Evolutionary conservation across 1,140 invertebrate species (phyloP).

Genomic region (Drosophila rufa): DNA sequence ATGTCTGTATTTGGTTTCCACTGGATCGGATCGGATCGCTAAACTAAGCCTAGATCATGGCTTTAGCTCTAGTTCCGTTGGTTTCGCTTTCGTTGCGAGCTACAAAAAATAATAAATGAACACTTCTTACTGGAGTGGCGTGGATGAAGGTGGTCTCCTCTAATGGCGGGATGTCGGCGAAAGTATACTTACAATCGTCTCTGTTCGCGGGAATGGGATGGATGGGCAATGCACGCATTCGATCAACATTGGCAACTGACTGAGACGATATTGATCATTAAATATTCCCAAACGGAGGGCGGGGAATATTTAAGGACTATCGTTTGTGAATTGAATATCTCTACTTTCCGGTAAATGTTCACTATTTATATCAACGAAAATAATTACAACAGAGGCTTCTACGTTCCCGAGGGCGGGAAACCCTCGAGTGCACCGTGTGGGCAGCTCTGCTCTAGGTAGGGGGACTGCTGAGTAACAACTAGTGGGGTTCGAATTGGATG

Average conservation of each 20-base stretch:
- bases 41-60: no score
- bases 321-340: conserved; percentile 57
- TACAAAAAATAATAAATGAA: conserved; percentile 15
- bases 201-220: conserved; percentile 12
- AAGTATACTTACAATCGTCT: conserved; percentile 50
- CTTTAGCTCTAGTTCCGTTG: not conserved
- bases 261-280: conserved; percentile 66
- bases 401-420: not conserved
- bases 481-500: not conserved
- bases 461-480: conserved; percentile 6
- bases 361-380: conserved; percentile 76
- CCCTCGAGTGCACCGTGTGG: not conserved
- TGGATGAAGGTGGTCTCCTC: conserved; percentile 6
- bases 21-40: not conserved
- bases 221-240: conserved; percentile 33
- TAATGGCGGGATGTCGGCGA: conserved; percentile 16
- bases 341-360: conserved; percentile 84
- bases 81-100: not conserved
- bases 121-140: conserved; percentile 16
- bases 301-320: conserved; percentile 75
- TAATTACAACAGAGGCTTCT: conserved; percentile 6
- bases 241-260: conserved; percentile 40
- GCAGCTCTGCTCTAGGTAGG: conserved; percentile 4
- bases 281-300: conserved; percentile 51
- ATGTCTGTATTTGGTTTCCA: conserved; percentile 19